Evolutionary conservation across 2,888 invertebrate genomes (phyloP).

Genomic region (Phrixothrix hirtus): DNA sequence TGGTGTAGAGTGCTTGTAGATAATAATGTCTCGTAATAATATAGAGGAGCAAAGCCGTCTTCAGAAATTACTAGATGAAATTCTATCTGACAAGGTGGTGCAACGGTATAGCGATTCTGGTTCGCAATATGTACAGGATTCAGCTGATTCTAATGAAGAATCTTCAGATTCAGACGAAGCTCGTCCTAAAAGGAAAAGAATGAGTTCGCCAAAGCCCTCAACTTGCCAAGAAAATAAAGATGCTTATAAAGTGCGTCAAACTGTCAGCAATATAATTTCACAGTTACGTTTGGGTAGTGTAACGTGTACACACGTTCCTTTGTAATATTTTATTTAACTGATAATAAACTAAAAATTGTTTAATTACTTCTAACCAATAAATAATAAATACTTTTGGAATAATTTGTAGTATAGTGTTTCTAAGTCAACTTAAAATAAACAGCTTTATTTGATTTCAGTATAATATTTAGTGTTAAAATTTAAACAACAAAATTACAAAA

Average conservation of each 20-base stretch:
- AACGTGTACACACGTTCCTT: too few relatives aligned
- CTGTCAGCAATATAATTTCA: neutral
- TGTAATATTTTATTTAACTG: too few relatives aligned
- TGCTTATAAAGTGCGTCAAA: neutral
- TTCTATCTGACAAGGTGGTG: neutral
- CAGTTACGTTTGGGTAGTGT: neutral
- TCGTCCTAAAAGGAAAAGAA: neutral
- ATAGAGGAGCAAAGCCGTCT: neutral
- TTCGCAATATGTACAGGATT: neutral
- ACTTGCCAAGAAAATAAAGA: neutral
- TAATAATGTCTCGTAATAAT: neutral
- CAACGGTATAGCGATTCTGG: neutral
- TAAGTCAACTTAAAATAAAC: too few relatives aligned
- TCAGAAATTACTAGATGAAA: neutral
- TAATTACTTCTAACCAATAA: too few relatives aligned
- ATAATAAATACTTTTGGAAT: too few relatives aligned
- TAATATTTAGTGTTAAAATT: too few relatives aligned
- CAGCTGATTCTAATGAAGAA: neutral
- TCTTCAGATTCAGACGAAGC: neutral
- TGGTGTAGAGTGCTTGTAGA: neutral
- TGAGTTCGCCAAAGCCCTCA: neutral
- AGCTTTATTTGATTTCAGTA: too few relatives aligned
- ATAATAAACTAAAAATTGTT: too few relatives aligned
- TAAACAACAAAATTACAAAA: too few relatives aligned
- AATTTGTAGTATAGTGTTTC: too few relatives aligned